Percentiles rank a stretch among this genome's conserved stretches.
Evolutionary conservation across 2,797 vertebrate species (phyloP).

Genomic region (Mormyrops attenuatus): DNA sequence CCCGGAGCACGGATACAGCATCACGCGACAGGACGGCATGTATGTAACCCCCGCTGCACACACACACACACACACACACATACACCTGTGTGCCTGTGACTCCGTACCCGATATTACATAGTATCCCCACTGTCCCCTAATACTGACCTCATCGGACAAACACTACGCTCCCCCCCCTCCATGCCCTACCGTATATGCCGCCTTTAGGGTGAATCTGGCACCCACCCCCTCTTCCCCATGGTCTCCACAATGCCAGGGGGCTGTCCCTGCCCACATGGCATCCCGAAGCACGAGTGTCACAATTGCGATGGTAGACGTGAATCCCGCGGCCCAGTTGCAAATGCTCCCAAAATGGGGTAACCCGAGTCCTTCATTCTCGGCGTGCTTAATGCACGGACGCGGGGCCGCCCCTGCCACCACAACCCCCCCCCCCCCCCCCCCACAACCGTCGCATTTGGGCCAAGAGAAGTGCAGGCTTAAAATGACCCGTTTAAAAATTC

Average conservation of each 20-base stretch:
- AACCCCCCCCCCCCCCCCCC: not conserved
- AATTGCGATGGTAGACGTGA: not conserved
- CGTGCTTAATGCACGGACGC: not conserved
- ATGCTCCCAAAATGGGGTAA: not conserved
- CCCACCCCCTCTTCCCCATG: not conserved
- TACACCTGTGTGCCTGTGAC: not conserved
- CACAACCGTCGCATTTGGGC: not conserved
- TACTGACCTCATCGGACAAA: not conserved
- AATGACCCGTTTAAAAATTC: constrained; percentile 47
- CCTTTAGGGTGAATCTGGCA: not conserved
- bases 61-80: not conserved
- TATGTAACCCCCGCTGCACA: constrained; percentile 45
- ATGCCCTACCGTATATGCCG: not conserved
- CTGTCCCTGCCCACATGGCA: not conserved
- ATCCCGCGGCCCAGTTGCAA: not conserved
- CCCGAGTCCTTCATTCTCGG: not conserved
- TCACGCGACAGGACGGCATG: constrained; percentile 96
- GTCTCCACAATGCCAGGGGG: not conserved
- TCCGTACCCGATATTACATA: not conserved
- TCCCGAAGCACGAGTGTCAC: not conserved
- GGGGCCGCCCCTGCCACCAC: not conserved
- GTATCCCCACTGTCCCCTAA: not conserved
- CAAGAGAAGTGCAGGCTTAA: constrained; percentile 18
- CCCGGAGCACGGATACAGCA: constrained; percentile 85
- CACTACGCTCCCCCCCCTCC: not conserved